Base-by-base conservation (phyloP, 2,113 vertebrate species). In the Bagarius yarrelli region DNA sequence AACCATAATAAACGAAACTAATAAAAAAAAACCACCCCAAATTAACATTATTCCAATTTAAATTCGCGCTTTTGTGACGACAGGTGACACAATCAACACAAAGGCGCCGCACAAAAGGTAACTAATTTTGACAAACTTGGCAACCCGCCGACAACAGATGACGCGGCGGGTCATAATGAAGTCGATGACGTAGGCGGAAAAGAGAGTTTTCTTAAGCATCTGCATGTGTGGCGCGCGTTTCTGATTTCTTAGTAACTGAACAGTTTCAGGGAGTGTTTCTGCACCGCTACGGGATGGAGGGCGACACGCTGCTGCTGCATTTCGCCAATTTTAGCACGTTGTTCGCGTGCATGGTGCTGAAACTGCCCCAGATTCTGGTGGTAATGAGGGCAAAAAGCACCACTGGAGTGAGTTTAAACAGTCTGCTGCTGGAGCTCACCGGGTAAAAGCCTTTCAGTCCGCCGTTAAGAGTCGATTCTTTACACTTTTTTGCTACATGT, bases 291-390 rank as follows among this genome's bases (percentile, higher is more conserved):
- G 4, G 34, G 0, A 94, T 94, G 93, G 11, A 89, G 61, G 47
- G 81, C 0, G 89, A 91, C 5, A 32, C 44, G 27, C 12, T 40
- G 25, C 14, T 91, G 27, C 6, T 94, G n/a, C 88, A 93, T 50
- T 47, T 91, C 0, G 94, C 94, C 9, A 95, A 95, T 84, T 93
- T 95, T 87, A 96, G 94, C 91, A 95, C 95, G 0, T 89, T 98
- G 81, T 86, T 88, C 1, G 90, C 91, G 83, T 96, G 96, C 89
- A 89, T 94, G 77, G 94, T 95, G 88, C 91, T 99, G 1, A 98
- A 98, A 86, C 91, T 98, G 83, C 97, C 97, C 69, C 97, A 99
- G 89, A 93, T 97, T 50, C 89, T 91, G 47, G 90, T 93, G 0
- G 88, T 98, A 81, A 87, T 96, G 85, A 75, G 77, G n/a, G 94